phyloP scores from a whole-genome alignment of 2,113 vertebrate genomes.

The Hepsetus odoe region DNA sequence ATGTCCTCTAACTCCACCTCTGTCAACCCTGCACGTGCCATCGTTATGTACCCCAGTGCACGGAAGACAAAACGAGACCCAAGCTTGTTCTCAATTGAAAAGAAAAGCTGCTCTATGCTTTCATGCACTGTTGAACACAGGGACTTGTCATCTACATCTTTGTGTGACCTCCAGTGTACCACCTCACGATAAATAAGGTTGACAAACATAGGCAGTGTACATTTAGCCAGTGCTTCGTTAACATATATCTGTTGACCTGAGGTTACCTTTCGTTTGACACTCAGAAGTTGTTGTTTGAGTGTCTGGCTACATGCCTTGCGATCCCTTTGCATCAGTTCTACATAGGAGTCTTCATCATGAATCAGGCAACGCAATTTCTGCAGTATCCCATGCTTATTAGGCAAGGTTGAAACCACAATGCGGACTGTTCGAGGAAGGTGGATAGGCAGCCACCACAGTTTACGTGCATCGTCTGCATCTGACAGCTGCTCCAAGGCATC shows the following conservation, averaged over 20 bases:
- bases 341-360: conserved; percentile 88
- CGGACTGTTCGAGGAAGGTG: conserved; percentile 93
- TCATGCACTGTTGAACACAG: conserved; percentile 94
- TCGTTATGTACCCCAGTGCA: conserved; percentile 95
- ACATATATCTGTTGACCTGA: conserved; percentile 99
- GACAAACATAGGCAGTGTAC: conserved; percentile 97
- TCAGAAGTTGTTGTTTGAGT: conserved; percentile 92
- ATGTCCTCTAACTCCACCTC: conserved; percentile 97
- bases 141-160: conserved; percentile 93
- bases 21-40: conserved; percentile 92
- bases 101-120: conserved; percentile 95
- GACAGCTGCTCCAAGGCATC: conserved; percentile 94
- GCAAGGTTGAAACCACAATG: conserved; percentile 93
- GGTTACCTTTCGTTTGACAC: conserved; percentile 94
- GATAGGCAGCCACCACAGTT: conserved; percentile 96
- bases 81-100: conserved; percentile 89
- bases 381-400: conserved; percentile 94
- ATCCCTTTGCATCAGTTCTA: conserved; percentile 89
- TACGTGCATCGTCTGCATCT: conserved; percentile 90
- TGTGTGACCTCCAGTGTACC: conserved; percentile 94
- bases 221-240: conserved; percentile 94
- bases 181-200: conserved; percentile 96
- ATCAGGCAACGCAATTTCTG: conserved; percentile 93
- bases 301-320: conserved; percentile 97
- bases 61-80: conserved; percentile 88